Evolutionary conservation across 2,797 vertebrate genomes (phyloP).

Genomic region (Lutjanus argentimaculatus): DNA sequence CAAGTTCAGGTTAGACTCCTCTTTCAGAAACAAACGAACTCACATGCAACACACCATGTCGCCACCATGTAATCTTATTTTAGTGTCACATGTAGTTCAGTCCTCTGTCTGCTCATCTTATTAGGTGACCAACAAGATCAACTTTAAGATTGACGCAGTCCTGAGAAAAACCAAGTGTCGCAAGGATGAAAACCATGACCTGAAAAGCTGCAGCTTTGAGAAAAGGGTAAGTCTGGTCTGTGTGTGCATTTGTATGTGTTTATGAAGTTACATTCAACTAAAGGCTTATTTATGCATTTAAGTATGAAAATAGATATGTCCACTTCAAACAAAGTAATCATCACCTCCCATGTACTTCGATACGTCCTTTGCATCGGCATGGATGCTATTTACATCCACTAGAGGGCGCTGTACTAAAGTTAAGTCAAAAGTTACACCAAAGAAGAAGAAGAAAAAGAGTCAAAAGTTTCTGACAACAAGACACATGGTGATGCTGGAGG

Average conservation of each 20-base stretch:
- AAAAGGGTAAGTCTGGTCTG: constrained; percentile 64
- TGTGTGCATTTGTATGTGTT: background rate
- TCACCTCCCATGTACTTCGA: too few species aligned
- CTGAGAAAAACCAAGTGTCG: constrained; percentile 75
- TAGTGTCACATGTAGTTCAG: background rate
- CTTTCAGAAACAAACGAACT: background rate
- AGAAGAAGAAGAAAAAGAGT: too few species aligned
- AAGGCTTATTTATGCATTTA: background rate
- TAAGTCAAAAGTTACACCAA: too few species aligned
- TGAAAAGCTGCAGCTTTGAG: constrained; percentile 55
- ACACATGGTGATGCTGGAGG: too few species aligned
- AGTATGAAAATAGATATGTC: too few species aligned
- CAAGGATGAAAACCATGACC: constrained; percentile 65
- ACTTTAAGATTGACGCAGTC: constrained; percentile 65
- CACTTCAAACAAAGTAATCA: too few species aligned
- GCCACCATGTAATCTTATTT: background rate
- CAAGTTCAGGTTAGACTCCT: constrained; percentile 60
- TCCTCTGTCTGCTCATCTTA: background rate
- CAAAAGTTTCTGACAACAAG: too few species aligned
- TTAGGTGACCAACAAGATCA: constrained; percentile 72
- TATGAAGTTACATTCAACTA: background rate
- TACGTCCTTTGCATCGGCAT: too few species aligned
- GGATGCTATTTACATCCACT: too few species aligned
- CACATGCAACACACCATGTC: background rate
- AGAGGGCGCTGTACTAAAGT: too few species aligned